Conservation (phyloP, 2,113 vertebrate genomes). For the Corythaeola cristata region DNA sequence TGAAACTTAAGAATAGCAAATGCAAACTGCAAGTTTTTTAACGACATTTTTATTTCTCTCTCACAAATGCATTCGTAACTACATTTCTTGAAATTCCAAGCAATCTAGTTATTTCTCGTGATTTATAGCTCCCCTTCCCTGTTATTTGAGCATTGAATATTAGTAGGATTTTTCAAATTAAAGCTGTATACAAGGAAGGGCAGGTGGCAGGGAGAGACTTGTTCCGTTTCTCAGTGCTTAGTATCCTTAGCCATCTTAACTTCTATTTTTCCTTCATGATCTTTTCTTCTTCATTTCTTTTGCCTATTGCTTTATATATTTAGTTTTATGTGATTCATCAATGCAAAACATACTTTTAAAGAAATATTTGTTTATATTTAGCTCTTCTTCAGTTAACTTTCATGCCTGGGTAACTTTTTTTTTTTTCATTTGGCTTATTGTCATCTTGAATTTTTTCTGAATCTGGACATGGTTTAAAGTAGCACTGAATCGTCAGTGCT, state of each 20-base stretch:
- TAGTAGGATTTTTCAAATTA: background rate
- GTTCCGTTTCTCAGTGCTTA: background rate
- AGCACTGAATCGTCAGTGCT: background rate
- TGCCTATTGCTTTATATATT: background rate
- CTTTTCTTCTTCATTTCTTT: background rate
- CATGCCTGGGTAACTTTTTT: background rate
- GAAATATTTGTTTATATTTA: background rate
- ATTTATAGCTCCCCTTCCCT: background rate
- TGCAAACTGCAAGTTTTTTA: background rate
- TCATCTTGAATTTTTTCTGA: background rate
- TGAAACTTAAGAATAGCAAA: background rate
- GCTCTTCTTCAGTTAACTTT: background rate
- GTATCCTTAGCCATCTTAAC: background rate
- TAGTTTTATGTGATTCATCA: background rate
- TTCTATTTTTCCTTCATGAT: background rate
- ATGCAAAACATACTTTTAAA: background rate
- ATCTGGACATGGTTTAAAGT: background rate
- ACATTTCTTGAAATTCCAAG: background rate
- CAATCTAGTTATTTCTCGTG: background rate
- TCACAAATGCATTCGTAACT: background rate
- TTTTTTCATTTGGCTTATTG: background rate
- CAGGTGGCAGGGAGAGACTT: background rate
- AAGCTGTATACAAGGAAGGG: background rate
- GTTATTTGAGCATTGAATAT: background rate
- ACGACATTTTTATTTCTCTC: background rate